Percentiles rank a stretch among this genome's conserved stretches.
Evolutionary conservation across 2,113 vertebrate species (phyloP).

Genomic region (Psilopsiagon aurifrons): DNA sequence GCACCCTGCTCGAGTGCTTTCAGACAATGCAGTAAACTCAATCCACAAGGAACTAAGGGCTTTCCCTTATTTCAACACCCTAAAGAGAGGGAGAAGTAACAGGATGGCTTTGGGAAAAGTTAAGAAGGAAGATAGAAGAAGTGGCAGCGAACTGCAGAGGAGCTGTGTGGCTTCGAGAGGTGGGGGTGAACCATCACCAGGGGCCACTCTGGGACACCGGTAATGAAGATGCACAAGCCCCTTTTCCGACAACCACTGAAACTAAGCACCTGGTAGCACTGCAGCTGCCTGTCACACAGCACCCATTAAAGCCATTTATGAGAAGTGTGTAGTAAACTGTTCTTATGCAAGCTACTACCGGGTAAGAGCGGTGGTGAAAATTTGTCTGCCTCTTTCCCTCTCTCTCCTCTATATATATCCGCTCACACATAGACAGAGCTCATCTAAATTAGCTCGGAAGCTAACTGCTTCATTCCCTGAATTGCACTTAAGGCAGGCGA

Average conservation of each 20-base stretch:
- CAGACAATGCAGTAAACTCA: not conserved
- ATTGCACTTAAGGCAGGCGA: slow-evolving; percentile 6
- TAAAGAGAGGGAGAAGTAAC: not conserved
- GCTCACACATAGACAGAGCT: slow-evolving; percentile 18
- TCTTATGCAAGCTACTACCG: slow-evolving; percentile 32
- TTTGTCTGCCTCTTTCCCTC: slow-evolving; percentile 14
- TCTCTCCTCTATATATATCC: slow-evolving; percentile 3
- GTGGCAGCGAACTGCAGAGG: not conserved
- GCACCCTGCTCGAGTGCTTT: not conserved
- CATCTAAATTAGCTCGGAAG: slow-evolving; percentile 17
- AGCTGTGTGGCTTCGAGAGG: not conserved
- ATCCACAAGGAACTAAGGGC: accelerated
- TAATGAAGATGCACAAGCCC: not conserved
- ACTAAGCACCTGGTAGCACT: not conserved
- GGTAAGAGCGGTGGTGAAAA: slow-evolving; percentile 17
- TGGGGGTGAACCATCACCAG: not conserved
- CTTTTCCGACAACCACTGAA: not conserved
- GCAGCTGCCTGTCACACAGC: not conserved
- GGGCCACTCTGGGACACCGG: not conserved
- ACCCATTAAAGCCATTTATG: slow-evolving; percentile 29
- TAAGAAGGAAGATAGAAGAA: not conserved
- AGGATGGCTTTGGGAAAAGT: not conserved
- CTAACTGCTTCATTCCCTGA: slow-evolving; percentile 41
- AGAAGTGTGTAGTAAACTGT: slow-evolving; percentile 31
- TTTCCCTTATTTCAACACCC: not conserved